Percentiles rank a stretch among this genome's conserved stretches.
phyloP scores from a whole-genome alignment of 2,113 vertebrate species.

The Chloebia gouldiae region DNA sequence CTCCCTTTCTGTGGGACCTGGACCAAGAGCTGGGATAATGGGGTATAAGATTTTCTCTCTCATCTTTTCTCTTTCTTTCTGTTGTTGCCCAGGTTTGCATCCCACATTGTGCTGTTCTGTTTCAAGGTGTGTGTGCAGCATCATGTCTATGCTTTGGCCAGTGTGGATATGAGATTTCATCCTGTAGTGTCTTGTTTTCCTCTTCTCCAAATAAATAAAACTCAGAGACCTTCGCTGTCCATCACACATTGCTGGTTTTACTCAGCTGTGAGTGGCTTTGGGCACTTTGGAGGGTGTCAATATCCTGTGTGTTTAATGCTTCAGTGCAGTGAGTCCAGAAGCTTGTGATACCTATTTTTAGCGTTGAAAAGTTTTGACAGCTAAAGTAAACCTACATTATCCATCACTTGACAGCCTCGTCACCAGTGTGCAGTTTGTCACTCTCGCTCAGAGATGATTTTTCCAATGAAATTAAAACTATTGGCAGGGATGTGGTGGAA shows the following conservation, averaged over 20 bases:
- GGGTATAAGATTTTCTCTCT: not conserved
- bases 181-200: not conserved
- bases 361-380: conserved; percentile 30
- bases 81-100: not conserved
- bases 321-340: not conserved
- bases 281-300: not conserved
- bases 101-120: not conserved
- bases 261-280: not conserved
- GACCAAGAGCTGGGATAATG: not conserved
- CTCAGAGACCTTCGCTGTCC: not conserved
- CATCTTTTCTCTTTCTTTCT: not conserved
- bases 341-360: conserved; percentile 52
- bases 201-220: not conserved
- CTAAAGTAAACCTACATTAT: not conserved
- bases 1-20: not conserved
- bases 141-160: not conserved
- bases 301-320: not conserved
- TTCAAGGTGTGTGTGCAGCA: not conserved
- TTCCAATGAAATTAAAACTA: not conserved
- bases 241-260: not conserved
- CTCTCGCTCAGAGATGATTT: conserved; percentile 3
- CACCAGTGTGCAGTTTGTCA: conserved; percentile 14
- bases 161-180: not conserved
- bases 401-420: conserved; percentile 18
- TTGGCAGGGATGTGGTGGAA: not conserved